These are phyloP conservation scores for Phacellophora camtschatica DNA, from an alignment of 30 jellyfish, hydroid and myxozoan genomes.

Conservation along the genomic window DNA sequence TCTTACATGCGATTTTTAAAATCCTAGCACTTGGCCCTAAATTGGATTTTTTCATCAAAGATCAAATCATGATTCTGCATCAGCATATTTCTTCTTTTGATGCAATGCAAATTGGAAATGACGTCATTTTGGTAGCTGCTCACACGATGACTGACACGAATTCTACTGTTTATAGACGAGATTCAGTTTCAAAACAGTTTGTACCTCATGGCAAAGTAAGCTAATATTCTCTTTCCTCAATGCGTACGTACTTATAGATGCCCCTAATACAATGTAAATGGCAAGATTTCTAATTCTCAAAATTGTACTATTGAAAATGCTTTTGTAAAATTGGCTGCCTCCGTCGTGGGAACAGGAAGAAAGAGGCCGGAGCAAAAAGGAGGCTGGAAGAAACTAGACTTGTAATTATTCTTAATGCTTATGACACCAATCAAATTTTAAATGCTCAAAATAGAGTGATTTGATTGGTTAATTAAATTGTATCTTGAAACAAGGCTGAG, in stretches of 20 bases:
- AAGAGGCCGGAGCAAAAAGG: no score
- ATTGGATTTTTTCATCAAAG: slow-evolving; percentile 35
- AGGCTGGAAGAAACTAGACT: no score
- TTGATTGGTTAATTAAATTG: no score
- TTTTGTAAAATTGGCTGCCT: no score
- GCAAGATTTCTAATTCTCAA: neutral
- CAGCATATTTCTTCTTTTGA: slow-evolving; percentile 38
- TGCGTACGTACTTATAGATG: neutral
- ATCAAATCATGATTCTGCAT: neutral
- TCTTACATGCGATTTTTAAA: no score
- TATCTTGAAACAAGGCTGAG: no score
- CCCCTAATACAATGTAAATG: neutral
- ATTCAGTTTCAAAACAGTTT: neutral
- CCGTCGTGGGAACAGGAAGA: no score
- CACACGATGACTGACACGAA: neutral
- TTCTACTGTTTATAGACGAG: slow-evolving; percentile 25
- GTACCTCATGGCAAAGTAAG: slow-evolving; percentile 31
- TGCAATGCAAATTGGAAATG: neutral
- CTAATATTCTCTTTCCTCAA: neutral
- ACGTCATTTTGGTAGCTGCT: slow-evolving; percentile 8
- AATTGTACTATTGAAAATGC: no score
- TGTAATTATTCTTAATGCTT: no score
- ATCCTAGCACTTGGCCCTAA: slow-evolving; percentile 57
- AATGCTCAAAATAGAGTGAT: no score
- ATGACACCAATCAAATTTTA: no score